These are phyloP conservation scores for Scaptomyza hsui DNA, from an alignment of 1,140 invertebrate species.

Conservation along the genomic window DNA sequence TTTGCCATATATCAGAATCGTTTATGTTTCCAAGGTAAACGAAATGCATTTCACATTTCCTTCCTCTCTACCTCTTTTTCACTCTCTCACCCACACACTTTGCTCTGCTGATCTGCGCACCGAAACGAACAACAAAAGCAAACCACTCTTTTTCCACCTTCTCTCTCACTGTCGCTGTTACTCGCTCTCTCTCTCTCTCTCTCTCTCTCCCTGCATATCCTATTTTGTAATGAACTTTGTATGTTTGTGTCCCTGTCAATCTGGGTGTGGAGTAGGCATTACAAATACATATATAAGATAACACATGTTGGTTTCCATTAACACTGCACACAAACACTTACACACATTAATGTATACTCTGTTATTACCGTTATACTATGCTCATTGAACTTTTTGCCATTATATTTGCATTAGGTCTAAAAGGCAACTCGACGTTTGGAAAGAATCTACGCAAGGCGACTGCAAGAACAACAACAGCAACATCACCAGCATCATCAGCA, in stretches of 20 bases:
- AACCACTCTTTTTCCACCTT: slow-evolving; percentile 7
- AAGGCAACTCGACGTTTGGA: slow-evolving; percentile 74
- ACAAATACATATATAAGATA: background rate
- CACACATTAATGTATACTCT: slow-evolving; percentile 1
- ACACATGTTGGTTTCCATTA: slow-evolving; percentile 13
- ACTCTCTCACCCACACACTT: background rate
- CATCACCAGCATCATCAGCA: slow-evolving; percentile 45
- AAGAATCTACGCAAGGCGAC: slow-evolving; percentile 72
- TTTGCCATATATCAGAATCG: slow-evolving; percentile 81
- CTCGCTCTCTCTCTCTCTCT: slow-evolving; percentile 21
- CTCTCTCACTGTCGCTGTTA: slow-evolving; percentile 14
- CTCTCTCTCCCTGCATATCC: background rate
- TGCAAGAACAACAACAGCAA: slow-evolving; percentile 61
- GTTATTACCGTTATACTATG: too few species aligned
- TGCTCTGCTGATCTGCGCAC: slow-evolving; percentile 13
- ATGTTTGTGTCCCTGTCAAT: background rate
- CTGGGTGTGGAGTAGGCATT: slow-evolving; percentile 19
- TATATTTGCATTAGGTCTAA: slow-evolving; percentile 56
- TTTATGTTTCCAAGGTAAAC: slow-evolving; percentile 83
- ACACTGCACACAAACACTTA: slow-evolving; percentile 22
- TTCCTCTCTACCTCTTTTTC: background rate
- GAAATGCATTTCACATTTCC: slow-evolving; percentile 57
- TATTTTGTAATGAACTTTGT: background rate
- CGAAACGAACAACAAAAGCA: slow-evolving; percentile 5
- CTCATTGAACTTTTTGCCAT: background rate